Evolutionary conservation across 2,888 invertebrate species (phyloP), one percentile per base, ranked within the genome.

Genomic region (Dryocosmus kuriphilus): DNA sequence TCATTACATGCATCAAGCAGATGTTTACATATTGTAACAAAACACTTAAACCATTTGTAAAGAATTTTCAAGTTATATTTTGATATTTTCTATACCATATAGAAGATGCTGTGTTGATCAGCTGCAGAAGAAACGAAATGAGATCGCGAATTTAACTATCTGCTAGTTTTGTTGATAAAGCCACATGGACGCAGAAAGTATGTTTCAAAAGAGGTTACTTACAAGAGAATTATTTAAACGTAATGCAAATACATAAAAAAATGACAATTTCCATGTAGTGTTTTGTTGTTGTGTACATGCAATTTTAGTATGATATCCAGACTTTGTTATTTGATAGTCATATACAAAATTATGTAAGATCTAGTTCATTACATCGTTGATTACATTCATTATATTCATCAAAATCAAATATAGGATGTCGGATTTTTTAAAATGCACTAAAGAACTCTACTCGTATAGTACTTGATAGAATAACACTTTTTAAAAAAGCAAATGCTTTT

Each of bases 201-300:
- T 51, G 8, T 8, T 51, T n/a, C 8, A 9, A 51, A 51, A 51
- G 1, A 9, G 51, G 51, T 51, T 51, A 2, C 51, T n/a, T 51
- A 22, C 22, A 9, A 55, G 4, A 55, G 3, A 22, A 22, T 55
- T 22, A 22, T 55, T 9, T 22, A 9, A 22, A 22, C 11, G 22
- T 55, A 55, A 60, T 60, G 60, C 60, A 27, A 60, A 60, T 60
- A 60, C 60, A 27, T 24, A 60, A 60, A n/a, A n/a, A n/a, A n/a
- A n/a, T n/a, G n/a, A 22, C 2, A 22, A 22, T 55, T 22, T 55
- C 9, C 51, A 22, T n/a, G 9, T 3, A 55, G 22, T 55, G 9
- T 9, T 55, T 22, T 55, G 51, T 22, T 8, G n/a, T 46, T 46
- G n/a, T 55, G 9, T 11, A 22, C 9, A 22, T 9, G 1, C 1